Conservation (phyloP, 2,113 vertebrate species). For the Recurvirostra avosetta region DNA sequence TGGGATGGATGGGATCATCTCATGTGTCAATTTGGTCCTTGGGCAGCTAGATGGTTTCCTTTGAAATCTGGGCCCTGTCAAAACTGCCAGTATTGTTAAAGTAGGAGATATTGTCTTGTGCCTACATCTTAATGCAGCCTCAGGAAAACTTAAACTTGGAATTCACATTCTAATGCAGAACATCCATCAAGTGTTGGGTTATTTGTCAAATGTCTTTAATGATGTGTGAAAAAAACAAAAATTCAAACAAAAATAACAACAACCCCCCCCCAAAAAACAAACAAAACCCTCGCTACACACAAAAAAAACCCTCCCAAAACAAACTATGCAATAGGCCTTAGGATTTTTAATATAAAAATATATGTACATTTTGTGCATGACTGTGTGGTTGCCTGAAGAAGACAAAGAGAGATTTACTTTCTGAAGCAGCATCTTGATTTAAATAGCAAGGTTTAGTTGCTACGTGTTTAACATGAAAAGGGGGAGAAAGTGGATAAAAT, state of each 20-base stretch:
- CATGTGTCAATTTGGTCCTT: background rate
- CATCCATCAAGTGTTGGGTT: background rate
- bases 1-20: background rate
- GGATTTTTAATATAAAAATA: background rate
- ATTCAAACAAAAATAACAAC: too few species aligned
- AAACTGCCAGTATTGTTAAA: background rate
- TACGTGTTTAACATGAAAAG: background rate
- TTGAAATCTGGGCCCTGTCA: background rate
- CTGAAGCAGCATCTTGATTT: background rate
- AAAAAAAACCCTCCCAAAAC: too few species aligned
- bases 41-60: background rate
- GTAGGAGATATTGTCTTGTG: background rate
- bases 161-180: background rate
- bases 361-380: rapidly evolving
- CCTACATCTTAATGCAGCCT: background rate
- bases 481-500: background rate
- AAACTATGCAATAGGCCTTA: background rate
- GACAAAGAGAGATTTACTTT: background rate
- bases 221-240: background rate
- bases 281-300: too few species aligned
- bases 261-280: too few species aligned
- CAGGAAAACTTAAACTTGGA: background rate
- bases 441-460: background rate
- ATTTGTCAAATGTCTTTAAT: background rate
- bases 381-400: background rate